Base-by-base conservation (phyloP, 2,888 invertebrate species). In the Apodemia duryi region DNA sequence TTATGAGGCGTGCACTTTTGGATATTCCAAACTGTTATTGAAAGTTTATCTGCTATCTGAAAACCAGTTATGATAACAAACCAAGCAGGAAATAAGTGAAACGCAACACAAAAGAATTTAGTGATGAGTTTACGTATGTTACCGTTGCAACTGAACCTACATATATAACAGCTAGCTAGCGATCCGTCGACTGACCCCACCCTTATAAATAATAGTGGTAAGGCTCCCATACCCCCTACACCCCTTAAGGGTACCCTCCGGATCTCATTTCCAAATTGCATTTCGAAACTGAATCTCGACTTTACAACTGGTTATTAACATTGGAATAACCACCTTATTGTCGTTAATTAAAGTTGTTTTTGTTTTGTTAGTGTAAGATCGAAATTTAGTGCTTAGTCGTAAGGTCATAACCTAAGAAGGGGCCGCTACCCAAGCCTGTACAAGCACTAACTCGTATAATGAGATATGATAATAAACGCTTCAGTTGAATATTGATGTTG, bases 391-490 rank as follows among this genome's bases (percentile, higher is more conserved):
- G 75, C 73, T 76, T 79, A 78, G 81, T 80, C 76, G 79, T 79
- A 81, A 84, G 88, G 87, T 85, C 83, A 87, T 84, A 84, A 82
- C 82, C 83, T 84, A 88, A 90, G 82, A 88, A 88, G 88, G 88
- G 83, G 81, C 77, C 76, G 68, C 73, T 75, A 73, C 74, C 75
- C 74, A 70, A 77, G 78, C 73, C 83, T 85, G 81, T 84, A 83
- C 84, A 83, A 88, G 88, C 88, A 88, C 91, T 91, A 91, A 91
- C 91, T 91, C 84, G 89, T 87, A 91, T 91, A 91, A 91, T 91
- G 91, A 91, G 91, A 91, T 91, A 91, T 91, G 91, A 91, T 91
- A 91, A 91, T 91, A 91, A 91, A 91, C 85, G 90, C 84, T 84
- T 80, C 82, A 79, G 80, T 85, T 85, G 91, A 91, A 91, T 91